Evolutionary conservation across 2,888 invertebrate genomes (phyloP).

Genomic region (Lasioglossum zephyrum): DNA sequence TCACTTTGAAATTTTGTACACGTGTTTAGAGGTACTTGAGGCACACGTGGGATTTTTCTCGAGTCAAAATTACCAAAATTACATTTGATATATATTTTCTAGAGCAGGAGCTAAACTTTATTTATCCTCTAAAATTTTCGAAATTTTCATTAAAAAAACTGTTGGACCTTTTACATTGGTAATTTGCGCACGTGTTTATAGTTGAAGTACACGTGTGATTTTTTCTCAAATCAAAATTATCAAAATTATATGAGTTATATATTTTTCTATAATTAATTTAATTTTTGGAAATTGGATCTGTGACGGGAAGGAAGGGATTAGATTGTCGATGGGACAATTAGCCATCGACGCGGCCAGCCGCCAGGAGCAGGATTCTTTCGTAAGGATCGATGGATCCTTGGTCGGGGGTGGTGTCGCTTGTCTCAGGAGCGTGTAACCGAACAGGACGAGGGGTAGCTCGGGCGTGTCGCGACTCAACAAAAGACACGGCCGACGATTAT

Average conservation of each 20-base stretch:
- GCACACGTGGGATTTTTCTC: neutral
- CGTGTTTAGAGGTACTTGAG: neutral
- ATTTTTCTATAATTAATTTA: no score
- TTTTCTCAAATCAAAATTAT: no score
- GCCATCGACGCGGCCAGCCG: constrained; percentile 15
- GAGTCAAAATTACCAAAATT: neutral
- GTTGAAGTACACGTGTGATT: no score
- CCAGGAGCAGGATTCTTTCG: constrained; percentile 8
- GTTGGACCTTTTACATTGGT: no score
- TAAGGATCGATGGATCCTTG: constrained; percentile 23
- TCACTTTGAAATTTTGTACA: neutral
- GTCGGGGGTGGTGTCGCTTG: neutral
- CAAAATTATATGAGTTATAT: neutral
- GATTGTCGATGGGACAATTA: neutral
- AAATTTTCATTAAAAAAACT: neutral
- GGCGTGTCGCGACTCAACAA: constrained; percentile 60
- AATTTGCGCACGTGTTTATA: no score
- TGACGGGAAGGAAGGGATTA: neutral
- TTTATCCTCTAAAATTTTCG: no score
- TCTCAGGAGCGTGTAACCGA: neutral
- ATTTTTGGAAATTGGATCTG: neutral
- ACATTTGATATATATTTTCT: neutral
- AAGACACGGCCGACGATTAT: constrained; percentile 75
- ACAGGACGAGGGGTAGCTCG: neutral
- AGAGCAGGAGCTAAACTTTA: no score